phyloP scores from a whole-genome alignment of 1,140 invertebrate genomes.

The Penaeus vannamei region DNA sequence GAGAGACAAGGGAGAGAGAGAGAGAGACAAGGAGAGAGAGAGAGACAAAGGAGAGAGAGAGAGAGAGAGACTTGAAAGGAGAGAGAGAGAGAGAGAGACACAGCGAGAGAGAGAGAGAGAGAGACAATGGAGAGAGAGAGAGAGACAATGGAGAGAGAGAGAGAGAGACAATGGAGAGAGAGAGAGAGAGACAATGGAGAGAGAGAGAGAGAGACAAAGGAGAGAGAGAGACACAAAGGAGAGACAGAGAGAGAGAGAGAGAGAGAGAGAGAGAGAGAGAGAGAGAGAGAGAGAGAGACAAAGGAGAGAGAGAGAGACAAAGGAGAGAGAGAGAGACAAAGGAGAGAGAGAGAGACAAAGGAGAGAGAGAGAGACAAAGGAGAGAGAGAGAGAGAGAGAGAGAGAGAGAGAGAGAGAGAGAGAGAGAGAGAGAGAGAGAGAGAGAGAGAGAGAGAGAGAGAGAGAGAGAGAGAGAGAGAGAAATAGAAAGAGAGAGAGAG shows the following conservation, averaged over 20 bases:
- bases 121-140: too few relatives aligned
- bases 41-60: too few relatives aligned
- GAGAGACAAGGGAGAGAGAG: too few relatives aligned
- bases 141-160: too few relatives aligned
- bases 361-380: neutral
- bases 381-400: neutral
- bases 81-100: too few relatives aligned
- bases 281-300: accelerated
- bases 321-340: neutral
- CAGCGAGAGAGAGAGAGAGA: too few relatives aligned
- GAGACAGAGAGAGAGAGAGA: constrained; percentile 3
- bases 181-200: too few relatives aligned
- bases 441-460: neutral
- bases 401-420: neutral
- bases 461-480: neutral
- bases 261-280: neutral
- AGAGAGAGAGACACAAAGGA: neutral
- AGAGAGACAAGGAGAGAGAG: too few relatives aligned
- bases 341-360: neutral
- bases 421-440: constrained; percentile 25
- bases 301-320: neutral
- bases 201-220: too few relatives aligned
- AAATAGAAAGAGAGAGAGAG: neutral
- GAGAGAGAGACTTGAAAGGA: too few relatives aligned
- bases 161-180: too few relatives aligned